These are phyloP conservation scores for Itoplectis maculator DNA, from an alignment of 2,888 invertebrate genomes.

Conservation along the genomic window DNA sequence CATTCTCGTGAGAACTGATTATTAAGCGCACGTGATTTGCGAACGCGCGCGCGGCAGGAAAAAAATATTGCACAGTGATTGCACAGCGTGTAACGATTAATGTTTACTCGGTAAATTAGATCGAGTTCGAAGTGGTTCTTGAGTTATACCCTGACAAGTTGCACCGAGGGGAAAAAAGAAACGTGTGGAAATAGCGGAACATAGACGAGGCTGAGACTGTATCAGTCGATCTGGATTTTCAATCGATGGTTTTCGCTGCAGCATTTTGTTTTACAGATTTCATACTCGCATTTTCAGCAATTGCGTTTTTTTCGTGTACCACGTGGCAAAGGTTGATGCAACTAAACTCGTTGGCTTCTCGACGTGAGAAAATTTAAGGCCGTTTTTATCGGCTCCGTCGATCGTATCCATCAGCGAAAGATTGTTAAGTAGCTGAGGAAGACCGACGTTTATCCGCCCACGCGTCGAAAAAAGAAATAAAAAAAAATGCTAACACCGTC, in stretches of 20 bases:
- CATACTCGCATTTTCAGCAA: neutral
- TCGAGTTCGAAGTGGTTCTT: neutral
- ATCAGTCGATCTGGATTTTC: neutral
- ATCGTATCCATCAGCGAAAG: conserved; percentile 44
- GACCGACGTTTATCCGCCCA: conserved; percentile 27
- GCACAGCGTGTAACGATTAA: conserved; percentile 15
- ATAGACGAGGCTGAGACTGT: conserved; percentile 10
- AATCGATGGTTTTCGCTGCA: neutral
- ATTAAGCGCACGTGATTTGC: conserved; percentile 25
- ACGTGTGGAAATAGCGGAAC: neutral
- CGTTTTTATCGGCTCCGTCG: conserved; percentile 1
- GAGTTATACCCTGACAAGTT: conserved; percentile 12
- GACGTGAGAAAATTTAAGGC: conserved; percentile 1
- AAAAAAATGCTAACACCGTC: conserved; percentile 20
- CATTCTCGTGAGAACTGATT: conserved; percentile 47
- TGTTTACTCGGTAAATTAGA: conserved; percentile 36
- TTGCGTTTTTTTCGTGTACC: neutral
- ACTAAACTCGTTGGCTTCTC: too few relatives aligned
- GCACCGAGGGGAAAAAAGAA: neutral
- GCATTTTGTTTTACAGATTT: too few relatives aligned
- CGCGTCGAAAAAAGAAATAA: neutral
- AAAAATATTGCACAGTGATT: conserved; percentile 18
- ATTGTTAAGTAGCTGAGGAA: conserved; percentile 9
- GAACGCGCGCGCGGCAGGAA: conserved; percentile 12
- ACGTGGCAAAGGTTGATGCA: neutral